Base-by-base conservation (phyloP, 2,113 vertebrate species). In the Struthidea cinerea region DNA sequence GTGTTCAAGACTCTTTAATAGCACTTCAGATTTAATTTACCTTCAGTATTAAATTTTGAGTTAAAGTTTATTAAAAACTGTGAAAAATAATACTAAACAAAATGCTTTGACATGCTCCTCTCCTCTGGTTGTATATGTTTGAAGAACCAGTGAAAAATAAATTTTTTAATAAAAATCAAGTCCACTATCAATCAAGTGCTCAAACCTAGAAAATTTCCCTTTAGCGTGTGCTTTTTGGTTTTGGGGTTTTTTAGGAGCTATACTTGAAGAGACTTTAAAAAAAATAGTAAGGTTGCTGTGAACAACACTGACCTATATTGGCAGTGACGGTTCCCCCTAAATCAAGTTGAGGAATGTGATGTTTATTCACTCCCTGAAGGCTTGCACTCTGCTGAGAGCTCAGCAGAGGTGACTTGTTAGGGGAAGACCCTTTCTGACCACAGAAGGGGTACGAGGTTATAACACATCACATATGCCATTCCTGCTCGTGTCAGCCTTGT, bases 161-260 rank as follows among this genome's bases (percentile, higher is more conserved):
- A 1, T 37, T 37, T 39, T 37, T 3, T 0, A 7, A 6, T 56
- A 42, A 60, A 63, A 53, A 33, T 33, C 11, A n/a, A 21, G 23
- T 46, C 7, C 5, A 6, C 17, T 56, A 3, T 53, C 6, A 17
- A 10, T 49, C 37, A 65, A 84, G 11, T 32, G 52, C 13, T 4
- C 22, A 80, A 69, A 47, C 9, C 10, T 55, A 8, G 27, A 93
- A 63, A 27, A 63, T 37, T 53, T 90, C 12, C 4, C 7, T 57
- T 50, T 49, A 16, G 0, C 3, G 0, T 26, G 3, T 12, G 4
- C 16, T 77, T 73, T 57, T 64, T 30, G 24, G 4, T 13, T 49
- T 84, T 15, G 22, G 5, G 5, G 1, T 9, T 7, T 56, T 69
- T 28, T 28, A 41, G 10, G 4, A 39, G 19, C 10, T 68, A 7